Percentiles rank a stretch among this genome's conserved stretches.
Evolutionary conservation across 2,797 vertebrate genomes (phyloP).

Genomic region (Anolis apletophallus): DNA sequence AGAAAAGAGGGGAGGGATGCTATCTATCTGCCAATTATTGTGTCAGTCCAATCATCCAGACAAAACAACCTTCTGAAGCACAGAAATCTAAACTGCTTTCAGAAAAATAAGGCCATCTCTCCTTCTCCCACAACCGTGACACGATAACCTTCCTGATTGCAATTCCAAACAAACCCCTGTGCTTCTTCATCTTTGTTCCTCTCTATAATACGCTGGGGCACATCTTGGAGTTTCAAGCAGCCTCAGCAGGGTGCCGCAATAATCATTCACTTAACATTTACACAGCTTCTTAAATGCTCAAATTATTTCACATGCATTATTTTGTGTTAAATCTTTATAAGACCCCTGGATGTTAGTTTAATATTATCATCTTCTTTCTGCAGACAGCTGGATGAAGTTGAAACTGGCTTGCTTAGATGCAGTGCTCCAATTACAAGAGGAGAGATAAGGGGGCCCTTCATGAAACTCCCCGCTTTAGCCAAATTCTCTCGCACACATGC

Average conservation of each 20-base stretch:
- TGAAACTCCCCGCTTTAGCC: neutral
- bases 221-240: neutral
- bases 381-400: neutral
- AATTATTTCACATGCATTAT: neutral
- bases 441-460: neutral
- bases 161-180: neutral
- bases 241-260: neutral
- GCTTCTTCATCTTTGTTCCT: conserved; percentile 5
- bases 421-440: neutral
- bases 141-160: neutral
- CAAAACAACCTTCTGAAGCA: conserved; percentile 6
- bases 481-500: neutral
- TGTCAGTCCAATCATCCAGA: accelerated
- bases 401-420: neutral
- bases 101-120: neutral
- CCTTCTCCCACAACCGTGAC: neutral
- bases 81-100: neutral
- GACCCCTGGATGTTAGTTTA: neutral
- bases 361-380: neutral
- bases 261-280: conserved; percentile 5
- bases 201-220: neutral
- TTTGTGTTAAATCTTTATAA: neutral
- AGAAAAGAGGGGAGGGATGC: accelerated
- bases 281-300: neutral
- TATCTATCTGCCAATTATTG: neutral